These are phyloP conservation scores for Anhinga rufa DNA, from an alignment of 2,113 vertebrate genomes.

Conservation along the genomic window DNA sequence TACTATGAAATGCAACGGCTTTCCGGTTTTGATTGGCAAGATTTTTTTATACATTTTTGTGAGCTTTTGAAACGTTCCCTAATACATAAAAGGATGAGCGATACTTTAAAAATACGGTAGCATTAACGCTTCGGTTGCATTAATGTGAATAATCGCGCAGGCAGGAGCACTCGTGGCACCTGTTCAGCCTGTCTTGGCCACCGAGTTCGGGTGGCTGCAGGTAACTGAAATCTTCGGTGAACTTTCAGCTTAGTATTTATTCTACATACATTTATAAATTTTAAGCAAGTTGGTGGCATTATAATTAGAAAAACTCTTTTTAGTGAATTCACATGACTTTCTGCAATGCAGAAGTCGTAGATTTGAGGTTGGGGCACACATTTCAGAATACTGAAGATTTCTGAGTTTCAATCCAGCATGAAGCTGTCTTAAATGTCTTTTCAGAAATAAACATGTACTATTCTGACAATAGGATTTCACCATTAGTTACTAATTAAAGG, in stretches of 20 bases:
- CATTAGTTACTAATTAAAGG: neutral
- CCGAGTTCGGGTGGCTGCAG: neutral
- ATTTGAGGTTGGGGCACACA: neutral
- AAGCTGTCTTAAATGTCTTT: neutral
- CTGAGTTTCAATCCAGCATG: neutral
- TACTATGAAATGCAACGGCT: neutral
- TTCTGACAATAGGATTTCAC: neutral
- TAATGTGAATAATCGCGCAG: neutral
- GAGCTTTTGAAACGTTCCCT: neutral
- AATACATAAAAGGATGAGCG: neutral
- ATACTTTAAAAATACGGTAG: neutral
- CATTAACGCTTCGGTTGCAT: neutral
- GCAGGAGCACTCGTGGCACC: accelerated
- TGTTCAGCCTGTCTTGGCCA: accelerated
- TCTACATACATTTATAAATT: neutral
- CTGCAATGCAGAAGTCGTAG: neutral
- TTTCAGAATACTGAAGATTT: neutral
- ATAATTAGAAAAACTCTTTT: neutral
- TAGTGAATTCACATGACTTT: neutral
- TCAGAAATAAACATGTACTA: neutral
- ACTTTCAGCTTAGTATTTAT: neutral
- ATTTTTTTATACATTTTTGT: neutral
- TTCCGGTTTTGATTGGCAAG: neutral
- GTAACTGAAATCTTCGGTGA: neutral
- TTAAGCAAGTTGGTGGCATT: neutral